A percentile compares a stretch with the other conserved stretches of the same genome.
phyloP scores from a whole-genome alignment of 2,797 vertebrate genomes.

The Tokudaia tokunoshimensis region DNA sequence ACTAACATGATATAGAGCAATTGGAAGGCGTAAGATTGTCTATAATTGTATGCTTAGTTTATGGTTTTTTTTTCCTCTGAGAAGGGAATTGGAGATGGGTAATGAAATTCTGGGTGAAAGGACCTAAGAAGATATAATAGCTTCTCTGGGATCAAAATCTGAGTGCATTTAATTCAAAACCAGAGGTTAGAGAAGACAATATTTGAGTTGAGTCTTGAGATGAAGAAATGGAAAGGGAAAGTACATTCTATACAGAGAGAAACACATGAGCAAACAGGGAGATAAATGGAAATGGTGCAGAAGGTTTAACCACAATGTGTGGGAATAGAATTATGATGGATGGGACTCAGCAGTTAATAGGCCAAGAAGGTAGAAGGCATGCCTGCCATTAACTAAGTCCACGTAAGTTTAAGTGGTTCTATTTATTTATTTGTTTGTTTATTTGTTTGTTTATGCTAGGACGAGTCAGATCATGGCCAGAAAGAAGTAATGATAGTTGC shows the following conservation, averaged over 20 bases:
- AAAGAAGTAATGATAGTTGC: constrained; percentile 7
- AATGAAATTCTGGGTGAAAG: constrained; percentile 34
- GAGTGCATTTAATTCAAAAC: not conserved
- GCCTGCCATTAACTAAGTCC: not conserved
- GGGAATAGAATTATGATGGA: not conserved
- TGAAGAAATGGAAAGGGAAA: not conserved
- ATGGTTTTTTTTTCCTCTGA: not conserved
- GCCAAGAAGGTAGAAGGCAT: constrained; percentile 10
- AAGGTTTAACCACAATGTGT: not conserved
- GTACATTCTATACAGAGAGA: not conserved
- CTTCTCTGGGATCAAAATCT: not conserved
- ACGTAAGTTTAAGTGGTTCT: not conserved
- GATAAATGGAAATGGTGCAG: not conserved
- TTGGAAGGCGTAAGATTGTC: not conserved
- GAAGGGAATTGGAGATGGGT: not conserved
- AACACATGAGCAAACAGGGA: not conserved
- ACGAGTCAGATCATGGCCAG: not conserved
- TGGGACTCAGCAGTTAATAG: not conserved
- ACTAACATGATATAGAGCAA: not conserved
- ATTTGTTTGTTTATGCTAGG: not conserved
- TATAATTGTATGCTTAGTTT: not conserved
- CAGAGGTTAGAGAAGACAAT: not conserved
- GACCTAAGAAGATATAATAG: not conserved
- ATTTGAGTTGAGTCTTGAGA: not conserved
- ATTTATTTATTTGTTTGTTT: no score